Evolutionary conservation across 2,797 vertebrate genomes (phyloP), one percentile per base, ranked within the genome.

Genomic region (Myotis vivesi): DNA sequence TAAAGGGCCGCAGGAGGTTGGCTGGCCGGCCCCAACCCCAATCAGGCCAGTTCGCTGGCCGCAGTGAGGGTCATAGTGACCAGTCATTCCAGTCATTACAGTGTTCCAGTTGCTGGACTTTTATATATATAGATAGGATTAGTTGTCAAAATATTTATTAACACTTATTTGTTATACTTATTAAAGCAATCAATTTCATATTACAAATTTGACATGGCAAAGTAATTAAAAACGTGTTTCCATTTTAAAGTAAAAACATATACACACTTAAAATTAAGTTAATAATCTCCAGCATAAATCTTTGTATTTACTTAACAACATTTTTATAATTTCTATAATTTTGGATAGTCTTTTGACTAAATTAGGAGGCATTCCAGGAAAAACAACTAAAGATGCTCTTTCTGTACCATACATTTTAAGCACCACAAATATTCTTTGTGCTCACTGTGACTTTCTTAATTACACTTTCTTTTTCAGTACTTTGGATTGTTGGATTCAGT

Each of bases 381-480:
- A 83, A 92, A 38, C 2, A 3, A 1, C 8, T 66, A 69, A 83
- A 89, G 20, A 44, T 85, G 6, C 0, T 89, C 19, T 84, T 87
- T 75, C 44, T 81, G 9, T 51, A 87, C 3, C 5, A 68, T 33
- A 92, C 66, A 51, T 93, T 23, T 57, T 76, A 82, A 71, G 33
- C 25, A 66, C 13, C 2, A 2, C 23, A 28, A 36, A 8, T 19
- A 49, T 80, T 25, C 33, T 88, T 36, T 95, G 51, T n/a, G 16
- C 41, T 95, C 8, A 36, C 6, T 33, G 20, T 69, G 86, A 90
- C 15, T 55, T 84, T 82, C 86, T 95, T 92, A 92, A 91, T 82
- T 82, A 49, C 5, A 68, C 28, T 64, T 62, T 22, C 53, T 30
- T 23, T 94, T 89, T 3, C 25, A 79, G 2, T 82, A 20, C 41